Evolutionary conservation across 1,140 invertebrate species (phyloP), one percentile per base, ranked within the genome.

Genomic region (Eupeodes corollae): DNA sequence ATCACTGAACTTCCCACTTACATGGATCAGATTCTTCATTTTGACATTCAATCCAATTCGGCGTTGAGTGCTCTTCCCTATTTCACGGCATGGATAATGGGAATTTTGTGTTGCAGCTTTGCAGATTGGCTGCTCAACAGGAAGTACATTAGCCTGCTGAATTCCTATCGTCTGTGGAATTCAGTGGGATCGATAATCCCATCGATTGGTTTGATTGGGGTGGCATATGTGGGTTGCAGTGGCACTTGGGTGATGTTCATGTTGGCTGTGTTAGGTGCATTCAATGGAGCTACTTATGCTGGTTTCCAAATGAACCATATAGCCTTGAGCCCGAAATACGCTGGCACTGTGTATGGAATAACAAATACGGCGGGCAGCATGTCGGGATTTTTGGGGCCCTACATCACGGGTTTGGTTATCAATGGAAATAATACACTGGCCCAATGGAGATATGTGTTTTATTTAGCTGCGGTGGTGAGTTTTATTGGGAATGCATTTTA

Each of bases 1-100:
- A 73, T 97, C 5, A 95, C 88, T 0, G 88, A 93, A 63, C 67
- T 98, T 41, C 93, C 94, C 1, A 90, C 88, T 0, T 98, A 95
- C 58, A 91, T 98, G 84, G 83, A 84, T 53, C 83, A 89, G 69
- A 88, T 95, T 49, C 72, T 97, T 37, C 84, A 92, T 61, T 91
- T 90, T 55, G 79, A 91, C 56, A 84, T 96, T 43, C 78, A 90
- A 66, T 72, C 79, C 81, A 86, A 90, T 59, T 84, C 89, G 0
- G 56, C 84, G 39, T 61, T 88, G 31, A 84, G 86, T 2, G 82
- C 89, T 0, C 58, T 93, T 10, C 91, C 91, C 1, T 93, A 91
- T 56, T 58, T 88, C 0, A 78, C 78, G 3, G 48, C 60, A 43
- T 87, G 84, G 84, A 71, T 83, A 44, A 74, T 78, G 42, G 83